Percentiles rank a stretch among this genome's conserved stretches.
Conservation (phyloP, 2,888 invertebrate genomes). For the Dermolepida albohirtum region DNA sequence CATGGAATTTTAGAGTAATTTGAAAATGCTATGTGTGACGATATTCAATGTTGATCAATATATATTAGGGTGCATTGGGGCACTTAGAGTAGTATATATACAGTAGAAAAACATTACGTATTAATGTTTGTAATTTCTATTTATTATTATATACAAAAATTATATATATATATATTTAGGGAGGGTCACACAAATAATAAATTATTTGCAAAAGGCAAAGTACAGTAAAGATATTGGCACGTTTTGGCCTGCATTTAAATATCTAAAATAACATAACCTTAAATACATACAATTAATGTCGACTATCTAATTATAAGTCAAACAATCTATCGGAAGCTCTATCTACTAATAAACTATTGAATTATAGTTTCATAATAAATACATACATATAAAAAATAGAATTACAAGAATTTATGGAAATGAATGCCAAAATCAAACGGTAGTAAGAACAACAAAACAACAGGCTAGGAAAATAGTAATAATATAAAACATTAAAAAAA, state of each 20-base stretch:
- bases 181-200: constrained; percentile 37
- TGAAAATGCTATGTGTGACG: no score
- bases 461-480: no score
- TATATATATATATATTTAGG: constrained; percentile 38
- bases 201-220: constrained; percentile 40
- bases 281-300: constrained; percentile 26
- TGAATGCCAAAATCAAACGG: not conserved
- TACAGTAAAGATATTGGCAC: constrained; percentile 55
- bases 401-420: not conserved
- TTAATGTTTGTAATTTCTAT: constrained; percentile 10
- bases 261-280: constrained; percentile 38
- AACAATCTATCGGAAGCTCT: constrained; percentile 30
- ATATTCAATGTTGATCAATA: no score
- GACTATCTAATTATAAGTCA: constrained; percentile 32
- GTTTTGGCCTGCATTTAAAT: constrained; percentile 54
- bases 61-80: not conserved
- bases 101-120: constrained; percentile 5
- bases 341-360: constrained; percentile 8
- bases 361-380: constrained; percentile 33
- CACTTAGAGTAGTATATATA: not conserved
- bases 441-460: no score
- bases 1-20: no score
- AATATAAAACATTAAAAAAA: no score
- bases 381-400: constrained; percentile 1
- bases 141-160: constrained; percentile 42